phyloP scores from a whole-genome alignment of 1,140 invertebrate species.

The Drosophila punjabiensis region DNA sequence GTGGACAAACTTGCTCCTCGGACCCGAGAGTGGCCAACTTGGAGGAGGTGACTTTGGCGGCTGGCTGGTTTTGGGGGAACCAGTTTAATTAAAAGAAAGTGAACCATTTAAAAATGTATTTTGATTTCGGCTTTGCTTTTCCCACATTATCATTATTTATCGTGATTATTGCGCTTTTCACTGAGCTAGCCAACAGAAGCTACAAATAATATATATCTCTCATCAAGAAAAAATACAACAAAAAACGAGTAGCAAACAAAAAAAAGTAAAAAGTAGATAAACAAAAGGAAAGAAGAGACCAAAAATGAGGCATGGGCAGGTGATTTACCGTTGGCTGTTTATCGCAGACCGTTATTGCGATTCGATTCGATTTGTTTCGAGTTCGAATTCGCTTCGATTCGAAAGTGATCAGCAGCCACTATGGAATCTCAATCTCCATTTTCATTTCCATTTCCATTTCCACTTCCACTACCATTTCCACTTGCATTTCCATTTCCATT shows the following conservation, averaged over 20 bases:
- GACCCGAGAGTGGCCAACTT: conserved; percentile 9
- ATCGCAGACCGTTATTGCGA: conserved; percentile 41
- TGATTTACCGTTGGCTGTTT: conserved; percentile 71
- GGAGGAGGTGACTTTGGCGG: conserved; percentile 2
- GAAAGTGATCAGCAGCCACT: conserved; percentile 63
- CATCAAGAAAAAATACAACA: conserved; percentile 4
- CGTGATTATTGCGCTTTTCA: conserved; percentile 55
- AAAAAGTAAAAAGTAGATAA: not conserved
- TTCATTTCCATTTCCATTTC: conserved; percentile 25
- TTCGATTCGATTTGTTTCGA: conserved; percentile 10
- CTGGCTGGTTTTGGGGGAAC: conserved; percentile 51
- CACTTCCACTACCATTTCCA: conserved; percentile 22
- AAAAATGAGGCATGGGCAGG: conserved; percentile 46
- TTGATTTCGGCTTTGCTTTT: conserved; percentile 46
- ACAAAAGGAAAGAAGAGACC: not conserved
- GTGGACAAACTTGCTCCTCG: conserved; percentile 56
- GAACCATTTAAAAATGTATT: conserved; percentile 73
- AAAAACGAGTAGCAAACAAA: conserved; percentile 12
- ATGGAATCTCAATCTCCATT: conserved; percentile 15
- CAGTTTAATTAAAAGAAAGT: conserved; percentile 82
- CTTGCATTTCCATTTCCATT: conserved; percentile 39
- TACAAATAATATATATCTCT: conserved; percentile 22
- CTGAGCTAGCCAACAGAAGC: conserved; percentile 32
- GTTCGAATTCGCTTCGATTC: conserved; percentile 45
- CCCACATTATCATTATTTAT: conserved; percentile 61